Evolutionary conservation across 1,140 invertebrate genomes (phyloP).

Genomic region (Littorina saxatilis): DNA sequence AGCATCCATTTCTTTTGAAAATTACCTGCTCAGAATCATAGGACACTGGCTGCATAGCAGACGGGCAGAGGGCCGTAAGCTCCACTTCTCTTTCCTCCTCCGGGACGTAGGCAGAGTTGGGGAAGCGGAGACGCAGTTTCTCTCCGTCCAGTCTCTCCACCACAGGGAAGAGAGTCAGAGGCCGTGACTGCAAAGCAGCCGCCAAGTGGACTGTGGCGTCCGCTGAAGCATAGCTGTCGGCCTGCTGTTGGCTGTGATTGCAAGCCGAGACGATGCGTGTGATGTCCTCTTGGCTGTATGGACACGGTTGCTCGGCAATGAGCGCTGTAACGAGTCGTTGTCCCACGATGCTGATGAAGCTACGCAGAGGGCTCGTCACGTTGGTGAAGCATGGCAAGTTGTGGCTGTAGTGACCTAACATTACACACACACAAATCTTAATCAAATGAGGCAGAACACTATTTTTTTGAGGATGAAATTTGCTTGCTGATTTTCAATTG

Average conservation of each 20-base stretch:
- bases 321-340: slow-evolving; percentile 84
- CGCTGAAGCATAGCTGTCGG: slow-evolving; percentile 38
- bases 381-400: slow-evolving; percentile 92
- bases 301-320: slow-evolving; percentile 76
- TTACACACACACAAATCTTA: no score
- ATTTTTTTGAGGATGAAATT: no score
- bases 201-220: slow-evolving; percentile 46
- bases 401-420: slow-evolving; percentile 85
- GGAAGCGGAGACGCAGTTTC: slow-evolving; percentile 52
- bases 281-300: slow-evolving; percentile 45
- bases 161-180: slow-evolving; percentile 50
- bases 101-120: slow-evolving; percentile 42
- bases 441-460: no score
- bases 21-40: slow-evolving; percentile 27
- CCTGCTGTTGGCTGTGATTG: slow-evolving; percentile 17
- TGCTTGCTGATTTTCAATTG: no score
- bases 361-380: slow-evolving; percentile 94
- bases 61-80: slow-evolving; percentile 44
- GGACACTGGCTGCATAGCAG: slow-evolving; percentile 29
- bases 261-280: neutral
- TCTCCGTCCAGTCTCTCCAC: slow-evolving; percentile 56
- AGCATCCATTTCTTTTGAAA: no score
- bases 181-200: slow-evolving; percentile 48
- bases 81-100: slow-evolving; percentile 38
- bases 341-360: slow-evolving; percentile 94